These are phyloP conservation scores for Fukomys damarensis DNA, from an alignment of 2,113 vertebrate genomes.

Conservation along the genomic window DNA sequence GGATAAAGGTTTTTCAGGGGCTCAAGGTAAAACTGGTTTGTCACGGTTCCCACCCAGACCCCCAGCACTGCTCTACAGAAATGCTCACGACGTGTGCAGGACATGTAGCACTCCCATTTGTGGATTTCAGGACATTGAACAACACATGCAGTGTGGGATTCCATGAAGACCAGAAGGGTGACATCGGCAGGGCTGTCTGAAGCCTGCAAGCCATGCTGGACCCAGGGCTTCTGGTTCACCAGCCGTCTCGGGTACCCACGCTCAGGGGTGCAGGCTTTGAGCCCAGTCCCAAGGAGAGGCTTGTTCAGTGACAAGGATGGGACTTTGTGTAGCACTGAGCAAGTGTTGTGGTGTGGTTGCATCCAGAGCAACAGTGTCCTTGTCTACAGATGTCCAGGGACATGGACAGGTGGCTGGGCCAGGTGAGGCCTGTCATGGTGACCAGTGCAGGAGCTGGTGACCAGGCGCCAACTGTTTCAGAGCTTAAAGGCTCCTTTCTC, in stretches of 20 bases:
- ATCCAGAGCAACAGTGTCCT: neutral
- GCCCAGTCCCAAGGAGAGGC: neutral
- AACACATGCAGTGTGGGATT: neutral
- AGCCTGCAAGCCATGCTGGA: fast-evolving
- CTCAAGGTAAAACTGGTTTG: too few species aligned
- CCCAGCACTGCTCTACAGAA: neutral
- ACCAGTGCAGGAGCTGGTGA: neutral
- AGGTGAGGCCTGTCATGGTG: fast-evolving
- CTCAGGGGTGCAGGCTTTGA: neutral
- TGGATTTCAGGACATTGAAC: neutral
- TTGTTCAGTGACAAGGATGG: fast-evolving
- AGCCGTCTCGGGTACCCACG: fast-evolving
- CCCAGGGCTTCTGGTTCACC: neutral
- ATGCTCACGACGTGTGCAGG: fast-evolving
- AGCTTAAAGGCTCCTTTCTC: neutral
- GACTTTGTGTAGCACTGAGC: too few species aligned
- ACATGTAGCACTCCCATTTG: neutral
- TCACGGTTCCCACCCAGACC: too few species aligned
- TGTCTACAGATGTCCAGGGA: neutral
- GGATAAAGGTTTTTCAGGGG: neutral
- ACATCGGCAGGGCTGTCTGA: fast-evolving
- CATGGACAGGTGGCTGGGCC: neutral
- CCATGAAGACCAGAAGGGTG: fast-evolving
- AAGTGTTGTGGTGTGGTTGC: fast-evolving
- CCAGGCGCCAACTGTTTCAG: neutral